Evolutionary conservation across 1,140 invertebrate species (phyloP), one percentile per base, ranked within the genome.

Genomic region (Lepidurus arcticus): DNA sequence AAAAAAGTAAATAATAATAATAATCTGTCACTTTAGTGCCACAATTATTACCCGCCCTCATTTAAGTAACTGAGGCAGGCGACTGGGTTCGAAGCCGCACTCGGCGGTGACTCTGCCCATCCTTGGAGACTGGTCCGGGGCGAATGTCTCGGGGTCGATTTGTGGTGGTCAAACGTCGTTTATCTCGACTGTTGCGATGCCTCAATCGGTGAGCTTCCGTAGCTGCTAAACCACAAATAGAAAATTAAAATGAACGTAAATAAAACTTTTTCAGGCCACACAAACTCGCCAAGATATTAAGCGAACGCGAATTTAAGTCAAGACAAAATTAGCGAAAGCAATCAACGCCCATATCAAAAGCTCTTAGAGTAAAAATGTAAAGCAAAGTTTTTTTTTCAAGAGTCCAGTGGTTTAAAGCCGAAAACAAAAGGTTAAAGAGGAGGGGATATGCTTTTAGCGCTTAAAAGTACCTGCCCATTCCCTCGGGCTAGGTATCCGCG

Each of bases 1-100:
- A 65, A 65, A 65, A 13, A 65, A 34, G 34, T 34, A 65, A 65
- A 65, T 21, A 9, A n/a, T 65, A n/a, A 7, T 21, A 9, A 65
- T n/a, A 65, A 65, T n/a, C 16, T 65, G 53, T 65, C 53, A 65
- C 16, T 13, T 65, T 65, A 65, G 16, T 65, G 53, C n/a, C 53
- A 65, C 53, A 65, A 34, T 65, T 65, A n/a, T 65, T 13, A 4
- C 21, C 13, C 53, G 45, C 45, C 13, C 21, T n/a, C 16, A 21
- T 65, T 65, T 65, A 65, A 65, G 53, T 65, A 65, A 65, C 53
- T 7, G 53, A 65, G 21, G 53, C 53, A 65, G 53, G 53, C 21
- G 53, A 65, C 53, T 65, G 53, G 53, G 53, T 65, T 65, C 53
- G 53, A n/a, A 65, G 53, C 21, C 53, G 53, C 21, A 21, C 16